Percentiles rank a stretch among this genome's conserved stretches.
Conservation (phyloP, 2,888 invertebrate genomes). For the Nematopogon swammerdamellus region DNA sequence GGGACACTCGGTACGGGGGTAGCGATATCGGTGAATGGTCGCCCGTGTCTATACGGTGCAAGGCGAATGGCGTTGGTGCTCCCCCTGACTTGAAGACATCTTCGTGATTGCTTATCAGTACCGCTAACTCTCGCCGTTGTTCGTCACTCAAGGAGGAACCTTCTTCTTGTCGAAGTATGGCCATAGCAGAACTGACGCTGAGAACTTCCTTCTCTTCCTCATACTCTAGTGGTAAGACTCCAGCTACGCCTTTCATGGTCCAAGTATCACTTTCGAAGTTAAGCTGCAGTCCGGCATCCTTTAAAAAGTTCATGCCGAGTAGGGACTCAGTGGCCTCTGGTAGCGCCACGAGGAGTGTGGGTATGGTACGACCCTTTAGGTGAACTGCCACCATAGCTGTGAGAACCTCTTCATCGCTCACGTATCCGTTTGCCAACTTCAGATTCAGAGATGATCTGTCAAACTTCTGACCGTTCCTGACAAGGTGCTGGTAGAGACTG, state of each 20-base stretch:
- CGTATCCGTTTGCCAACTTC: no score
- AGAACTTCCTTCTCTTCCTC: no score
- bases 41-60: slow-evolving; percentile 18
- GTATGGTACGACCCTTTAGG: neutral
- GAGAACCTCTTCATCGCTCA: no score
- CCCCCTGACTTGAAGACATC: neutral
- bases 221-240: no score
- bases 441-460: no score
- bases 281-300: slow-evolving; percentile 7
- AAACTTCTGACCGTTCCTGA: no score
- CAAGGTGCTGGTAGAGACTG: neutral
- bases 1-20: slow-evolving; percentile 18
- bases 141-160: no score
- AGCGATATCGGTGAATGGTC: slow-evolving; percentile 15
- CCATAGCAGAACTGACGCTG: no score
- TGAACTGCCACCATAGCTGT: no score
- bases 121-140: no score
- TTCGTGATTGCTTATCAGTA: neutral
- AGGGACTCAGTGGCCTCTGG: slow-evolving; percentile 7
- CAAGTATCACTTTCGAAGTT: slow-evolving; percentile 1
- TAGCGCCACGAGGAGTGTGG: slow-evolving; percentile 9
- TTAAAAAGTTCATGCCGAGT: slow-evolving; percentile 9
- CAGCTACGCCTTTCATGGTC: no score
- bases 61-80: slow-evolving; percentile 8
- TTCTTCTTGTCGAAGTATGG: no score